phyloP scores from a whole-genome alignment of 2,113 vertebrate genomes.

The Hypocryptadius cinnamomeus region DNA sequence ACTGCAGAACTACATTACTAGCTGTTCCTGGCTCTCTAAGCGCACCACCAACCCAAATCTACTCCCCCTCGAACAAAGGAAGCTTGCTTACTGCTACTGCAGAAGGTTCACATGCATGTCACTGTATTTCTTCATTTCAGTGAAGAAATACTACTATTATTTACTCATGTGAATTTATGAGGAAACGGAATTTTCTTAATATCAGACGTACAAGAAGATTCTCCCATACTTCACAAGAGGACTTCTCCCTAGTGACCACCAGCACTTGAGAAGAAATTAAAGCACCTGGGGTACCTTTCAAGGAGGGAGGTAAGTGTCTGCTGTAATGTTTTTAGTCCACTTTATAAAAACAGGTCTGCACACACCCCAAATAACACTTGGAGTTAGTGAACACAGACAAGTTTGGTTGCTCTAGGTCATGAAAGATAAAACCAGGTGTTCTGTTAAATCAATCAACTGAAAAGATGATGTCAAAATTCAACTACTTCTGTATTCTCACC shows the following conservation, averaged over 20 bases:
- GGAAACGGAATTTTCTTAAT: neutral
- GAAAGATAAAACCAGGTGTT: neutral
- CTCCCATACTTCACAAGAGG: neutral
- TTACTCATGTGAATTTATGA: neutral
- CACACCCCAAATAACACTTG: neutral
- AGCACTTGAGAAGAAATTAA: neutral
- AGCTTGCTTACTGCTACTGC: neutral
- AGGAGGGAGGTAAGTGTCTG: neutral
- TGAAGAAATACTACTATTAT: neutral
- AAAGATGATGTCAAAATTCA: neutral
- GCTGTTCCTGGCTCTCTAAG: neutral
- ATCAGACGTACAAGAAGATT: neutral
- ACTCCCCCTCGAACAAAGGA: neutral
- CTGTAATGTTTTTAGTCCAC: neutral
- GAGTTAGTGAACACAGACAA: neutral
- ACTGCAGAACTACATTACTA: neutral
- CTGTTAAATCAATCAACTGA: neutral
- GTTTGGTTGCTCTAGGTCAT: neutral
- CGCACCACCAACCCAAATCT: neutral
- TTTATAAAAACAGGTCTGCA: neutral
- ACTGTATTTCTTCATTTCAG: neutral
- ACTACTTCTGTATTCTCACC: neutral
- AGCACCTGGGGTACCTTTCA: neutral
- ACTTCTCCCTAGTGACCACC: neutral
- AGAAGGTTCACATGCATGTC: neutral